These are phyloP conservation scores for Pangasianodon hypophthalmus DNA, from an alignment of 2,113 vertebrate genomes.

Conservation along the genomic window DNA sequence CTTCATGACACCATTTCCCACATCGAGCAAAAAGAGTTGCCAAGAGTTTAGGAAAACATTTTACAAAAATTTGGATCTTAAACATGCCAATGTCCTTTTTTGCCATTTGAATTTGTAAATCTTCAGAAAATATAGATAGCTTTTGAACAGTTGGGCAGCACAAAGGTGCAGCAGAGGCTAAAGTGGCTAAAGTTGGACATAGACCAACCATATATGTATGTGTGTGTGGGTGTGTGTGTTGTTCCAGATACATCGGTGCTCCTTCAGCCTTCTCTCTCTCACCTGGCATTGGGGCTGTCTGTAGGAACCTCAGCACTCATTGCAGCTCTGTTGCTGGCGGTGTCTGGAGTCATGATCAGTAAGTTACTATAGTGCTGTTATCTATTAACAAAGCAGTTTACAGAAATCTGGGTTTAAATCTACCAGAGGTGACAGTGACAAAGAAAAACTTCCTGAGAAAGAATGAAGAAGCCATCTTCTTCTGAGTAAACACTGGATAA, in stretches of 20 bases:
- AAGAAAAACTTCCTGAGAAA: not conserved
- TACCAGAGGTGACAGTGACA: not conserved
- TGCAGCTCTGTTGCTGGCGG: slow-evolving; percentile 90
- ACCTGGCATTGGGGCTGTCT: slow-evolving; percentile 88
- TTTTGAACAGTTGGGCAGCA: not conserved
- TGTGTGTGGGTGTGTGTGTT: slow-evolving; percentile 41
- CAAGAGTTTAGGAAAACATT: not conserved
- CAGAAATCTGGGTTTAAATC: not conserved
- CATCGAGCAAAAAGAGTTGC: not conserved
- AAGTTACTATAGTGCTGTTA: slow-evolving; percentile 64
- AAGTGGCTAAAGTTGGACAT: not conserved
- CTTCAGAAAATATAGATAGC: not conserved
- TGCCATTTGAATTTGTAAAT: not conserved
- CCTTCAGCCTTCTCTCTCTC: slow-evolving; percentile 76
- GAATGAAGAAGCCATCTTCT: not conserved
- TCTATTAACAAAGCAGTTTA: not conserved
- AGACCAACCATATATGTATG: not conserved
- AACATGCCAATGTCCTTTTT: not conserved
- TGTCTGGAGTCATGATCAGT: slow-evolving; percentile 98
- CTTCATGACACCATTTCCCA: not conserved
- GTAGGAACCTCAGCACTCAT: slow-evolving; percentile 94
- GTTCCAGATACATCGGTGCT: slow-evolving; percentile 54
- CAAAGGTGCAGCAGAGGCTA: not conserved
- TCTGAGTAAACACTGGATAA: not conserved
- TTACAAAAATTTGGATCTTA: not conserved